Percentiles rank a stretch among this genome's conserved stretches.
These are phyloP conservation scores for Micoletzkya japonica DNA, from an alignment of 2,888 invertebrate species.

Conservation along the genomic window DNA sequence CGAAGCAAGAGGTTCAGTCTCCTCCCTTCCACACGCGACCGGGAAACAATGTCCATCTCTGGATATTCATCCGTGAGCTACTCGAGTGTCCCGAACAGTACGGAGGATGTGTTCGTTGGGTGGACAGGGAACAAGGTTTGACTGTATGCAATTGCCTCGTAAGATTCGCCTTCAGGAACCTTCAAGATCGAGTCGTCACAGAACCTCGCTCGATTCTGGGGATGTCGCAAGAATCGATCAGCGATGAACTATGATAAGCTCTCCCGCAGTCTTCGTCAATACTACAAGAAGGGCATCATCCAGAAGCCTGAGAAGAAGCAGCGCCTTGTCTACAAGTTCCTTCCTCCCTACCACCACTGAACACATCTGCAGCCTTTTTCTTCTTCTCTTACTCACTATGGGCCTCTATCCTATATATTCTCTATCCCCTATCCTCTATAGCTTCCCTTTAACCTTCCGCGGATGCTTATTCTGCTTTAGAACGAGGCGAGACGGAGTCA, in stretches of 20 bases:
- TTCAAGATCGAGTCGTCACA: conserved; percentile 99
- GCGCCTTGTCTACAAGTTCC: conserved; percentile 94
- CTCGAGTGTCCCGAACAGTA: conserved; percentile 84
- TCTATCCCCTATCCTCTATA: too few species aligned
- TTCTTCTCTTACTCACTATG: too few species aligned
- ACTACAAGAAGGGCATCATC: conserved; percentile 98
- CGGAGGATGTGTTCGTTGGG: conserved; percentile 93
- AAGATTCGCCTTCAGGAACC: conserved; percentile 70
- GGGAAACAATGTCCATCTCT: conserved; percentile 80
- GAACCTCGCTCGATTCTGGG: conserved; percentile 95
- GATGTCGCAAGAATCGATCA: conserved; percentile 92
- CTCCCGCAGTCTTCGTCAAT: conserved; percentile 93
- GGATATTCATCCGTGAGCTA: conserved; percentile 97
- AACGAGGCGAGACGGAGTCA: too few species aligned
- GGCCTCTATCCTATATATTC: too few species aligned
- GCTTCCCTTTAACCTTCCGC: too few species aligned
- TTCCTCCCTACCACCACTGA: conserved; percentile 61
- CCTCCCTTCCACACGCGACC: conserved; percentile 13
- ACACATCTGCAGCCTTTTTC: neutral
- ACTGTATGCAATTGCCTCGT: too few species aligned
- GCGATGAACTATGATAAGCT: conserved; percentile 99
- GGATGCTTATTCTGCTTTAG: too few species aligned
- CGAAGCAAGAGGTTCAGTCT: neutral
- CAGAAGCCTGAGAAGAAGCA: conserved; percentile 98
- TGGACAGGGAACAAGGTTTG: conserved; percentile 84